Base-by-base conservation (phyloP, 64 coral and sea anemone genomes). In the Stichodactyla helianthus region DNA sequence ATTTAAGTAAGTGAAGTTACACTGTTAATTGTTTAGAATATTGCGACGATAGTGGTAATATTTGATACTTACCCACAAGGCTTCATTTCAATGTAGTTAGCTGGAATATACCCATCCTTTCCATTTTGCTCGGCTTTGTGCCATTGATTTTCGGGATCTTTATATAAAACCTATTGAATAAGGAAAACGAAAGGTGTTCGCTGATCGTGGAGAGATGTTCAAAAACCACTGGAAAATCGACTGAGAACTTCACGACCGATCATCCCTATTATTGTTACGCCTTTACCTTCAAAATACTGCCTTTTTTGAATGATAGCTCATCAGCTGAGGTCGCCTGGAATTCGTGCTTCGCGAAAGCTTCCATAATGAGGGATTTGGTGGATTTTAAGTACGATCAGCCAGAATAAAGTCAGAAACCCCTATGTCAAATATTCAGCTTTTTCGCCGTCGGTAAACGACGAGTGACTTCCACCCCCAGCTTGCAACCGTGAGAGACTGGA, bases 51-150 rank as follows among this genome's bases (percentile, higher is more conserved):
- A 68, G 17, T 68, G 63, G 7, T 31, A 23, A 74, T 27, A 14
- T 74, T 74, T 71, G 51, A 13, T 16, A 86, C 92, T 94, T 74
- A 98, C 95, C 78, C 79, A 25, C 92, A 92, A 6, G 92, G 84
- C 82, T 98, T 94, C 82, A 94, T 89, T 31, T 84, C 52, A 54
- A 98, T 94, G 44, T 98, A 98, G 71, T 98, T 93, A 35, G 90
- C 91, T 61, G 95, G 95, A 74, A 98, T 84, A 53, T 85, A 59
- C 31, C 93, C 93, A 27, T 19, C 28, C 52, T 71, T 86, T 0
- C 93, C 93, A 4, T 94, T 79, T 71, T 87, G 85, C 84, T 94
- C 93, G 82, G 93, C 93, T 51, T 82, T 88, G 53, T n/a, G 88
- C 93, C 93, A 94, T 0, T 88, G 85, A 54, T 91, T 84, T 35